Evolutionary conservation across 2,797 vertebrate genomes (phyloP).

Genomic region (Acanthurus tractus): DNA sequence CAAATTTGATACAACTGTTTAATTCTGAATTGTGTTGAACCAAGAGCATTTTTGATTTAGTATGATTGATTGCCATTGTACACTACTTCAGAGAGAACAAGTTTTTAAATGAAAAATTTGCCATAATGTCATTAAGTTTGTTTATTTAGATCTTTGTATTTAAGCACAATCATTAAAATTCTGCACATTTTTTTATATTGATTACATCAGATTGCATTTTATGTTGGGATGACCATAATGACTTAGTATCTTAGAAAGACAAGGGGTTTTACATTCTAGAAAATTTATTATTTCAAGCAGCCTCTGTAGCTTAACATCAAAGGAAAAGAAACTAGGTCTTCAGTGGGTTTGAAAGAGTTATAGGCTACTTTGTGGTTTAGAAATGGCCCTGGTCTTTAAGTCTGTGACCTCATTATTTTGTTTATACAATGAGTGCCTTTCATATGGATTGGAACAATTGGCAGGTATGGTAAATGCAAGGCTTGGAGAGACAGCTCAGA

Average conservation of each 20-base stretch:
- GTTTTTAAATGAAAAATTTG: slow-evolving; percentile 54
- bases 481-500: neutral
- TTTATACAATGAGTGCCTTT: slow-evolving; percentile 50
- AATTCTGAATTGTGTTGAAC: slow-evolving; percentile 40
- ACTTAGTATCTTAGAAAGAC: slow-evolving; percentile 3
- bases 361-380: slow-evolving; percentile 28
- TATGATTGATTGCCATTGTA: slow-evolving; percentile 60
- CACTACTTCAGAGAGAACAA: slow-evolving; percentile 32
- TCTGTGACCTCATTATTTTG: slow-evolving; percentile 33
- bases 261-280: neutral
- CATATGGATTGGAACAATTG: slow-evolving; percentile 33
- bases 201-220: slow-evolving; percentile 15
- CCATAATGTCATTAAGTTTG: slow-evolving; percentile 63
- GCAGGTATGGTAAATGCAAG: slow-evolving; percentile 13
- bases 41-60: slow-evolving; percentile 24
- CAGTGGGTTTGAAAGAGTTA: slow-evolving; percentile 29
- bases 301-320: slow-evolving; percentile 35
- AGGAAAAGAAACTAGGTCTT: slow-evolving; percentile 32
- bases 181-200: slow-evolving; percentile 22
- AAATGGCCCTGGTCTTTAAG: slow-evolving; percentile 21
- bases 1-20: slow-evolving; percentile 21
- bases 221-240: slow-evolving; percentile 1
- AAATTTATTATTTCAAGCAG: neutral
- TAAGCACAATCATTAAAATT: slow-evolving; percentile 11
- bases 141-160: slow-evolving; percentile 42